Evolutionary conservation across 2,797 vertebrate genomes (phyloP).

Genomic region (Tenualosa ilisha): DNA sequence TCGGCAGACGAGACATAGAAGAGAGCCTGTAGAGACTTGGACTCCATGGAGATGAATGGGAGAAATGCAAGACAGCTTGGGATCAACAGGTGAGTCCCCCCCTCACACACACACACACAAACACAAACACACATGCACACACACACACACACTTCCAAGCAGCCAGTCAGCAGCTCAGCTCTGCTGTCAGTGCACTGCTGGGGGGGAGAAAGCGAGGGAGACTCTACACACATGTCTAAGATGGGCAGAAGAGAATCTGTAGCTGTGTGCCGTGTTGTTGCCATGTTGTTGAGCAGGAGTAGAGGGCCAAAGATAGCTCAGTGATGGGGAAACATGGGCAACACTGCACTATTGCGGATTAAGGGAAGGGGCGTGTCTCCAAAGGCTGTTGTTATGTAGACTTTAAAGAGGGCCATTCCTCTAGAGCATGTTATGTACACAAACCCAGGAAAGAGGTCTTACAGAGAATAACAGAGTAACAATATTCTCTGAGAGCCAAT

Average conservation of each 20-base stretch:
- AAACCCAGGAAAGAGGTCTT: not conserved
- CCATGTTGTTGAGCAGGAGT: not conserved
- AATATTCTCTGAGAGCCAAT: no score
- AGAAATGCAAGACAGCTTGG: conserved; percentile 34
- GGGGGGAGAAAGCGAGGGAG: not conserved
- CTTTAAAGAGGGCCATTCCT: conserved; percentile 5
- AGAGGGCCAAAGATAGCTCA: not conserved
- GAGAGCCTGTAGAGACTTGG: conserved; percentile 48
- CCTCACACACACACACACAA: conserved; percentile 26
- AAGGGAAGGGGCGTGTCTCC: not conserved
- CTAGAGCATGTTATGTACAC: not conserved
- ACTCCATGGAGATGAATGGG: conserved; percentile 47
- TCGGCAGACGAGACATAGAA: conserved; percentile 52
- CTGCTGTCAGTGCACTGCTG: not conserved
- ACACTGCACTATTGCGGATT: not conserved
- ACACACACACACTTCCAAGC: not conserved
- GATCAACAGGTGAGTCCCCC: conserved; percentile 53
- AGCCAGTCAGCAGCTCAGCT: not conserved
- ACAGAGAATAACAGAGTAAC: not conserved
- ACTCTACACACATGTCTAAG: not conserved
- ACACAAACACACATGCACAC: not conserved
- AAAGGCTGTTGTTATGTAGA: not conserved
- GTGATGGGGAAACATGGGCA: not conserved
- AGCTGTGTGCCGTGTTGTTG: not conserved
- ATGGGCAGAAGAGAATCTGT: not conserved